phyloP scores from a whole-genome alignment of 2,113 vertebrate species.

The Mesitornis unicolor region DNA sequence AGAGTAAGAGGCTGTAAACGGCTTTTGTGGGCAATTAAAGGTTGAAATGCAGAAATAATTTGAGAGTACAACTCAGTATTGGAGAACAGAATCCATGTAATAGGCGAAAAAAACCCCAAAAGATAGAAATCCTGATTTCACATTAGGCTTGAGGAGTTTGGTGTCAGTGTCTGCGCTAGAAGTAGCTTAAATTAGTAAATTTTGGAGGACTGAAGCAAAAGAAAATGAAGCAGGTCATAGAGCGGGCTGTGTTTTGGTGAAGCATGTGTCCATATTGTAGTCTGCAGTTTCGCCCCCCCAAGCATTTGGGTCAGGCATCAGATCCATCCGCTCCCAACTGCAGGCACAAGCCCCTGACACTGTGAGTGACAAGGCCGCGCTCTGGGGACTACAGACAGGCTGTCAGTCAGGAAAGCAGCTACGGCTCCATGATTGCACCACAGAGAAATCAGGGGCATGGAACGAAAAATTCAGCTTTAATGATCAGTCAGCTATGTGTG shows the following conservation, averaged over 20 bases:
- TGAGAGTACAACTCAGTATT: background rate
- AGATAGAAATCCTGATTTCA: background rate
- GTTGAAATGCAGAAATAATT: background rate
- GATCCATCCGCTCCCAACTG: background rate
- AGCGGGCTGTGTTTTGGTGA: background rate
- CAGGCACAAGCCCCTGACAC: background rate
- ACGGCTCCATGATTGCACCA: background rate
- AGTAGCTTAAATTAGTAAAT: background rate
- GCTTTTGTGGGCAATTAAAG: constrained; percentile 1
- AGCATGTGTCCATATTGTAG: background rate
- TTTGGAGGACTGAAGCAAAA: background rate
- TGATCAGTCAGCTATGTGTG: background rate
- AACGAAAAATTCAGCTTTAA: background rate
- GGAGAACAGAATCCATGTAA: background rate
- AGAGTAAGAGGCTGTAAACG: background rate
- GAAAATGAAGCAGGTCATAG: background rate
- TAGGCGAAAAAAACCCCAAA: background rate
- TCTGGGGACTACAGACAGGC: background rate
- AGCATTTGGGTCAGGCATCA: background rate
- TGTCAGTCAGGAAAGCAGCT: background rate
- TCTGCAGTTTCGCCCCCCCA: background rate
- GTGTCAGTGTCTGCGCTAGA: background rate
- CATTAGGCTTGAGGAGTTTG: background rate
- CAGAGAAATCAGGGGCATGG: background rate
- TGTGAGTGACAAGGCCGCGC: background rate